phyloP scores from a whole-genome alignment of 2,113 vertebrate species.

The Nothoprocta perdicaria region DNA sequence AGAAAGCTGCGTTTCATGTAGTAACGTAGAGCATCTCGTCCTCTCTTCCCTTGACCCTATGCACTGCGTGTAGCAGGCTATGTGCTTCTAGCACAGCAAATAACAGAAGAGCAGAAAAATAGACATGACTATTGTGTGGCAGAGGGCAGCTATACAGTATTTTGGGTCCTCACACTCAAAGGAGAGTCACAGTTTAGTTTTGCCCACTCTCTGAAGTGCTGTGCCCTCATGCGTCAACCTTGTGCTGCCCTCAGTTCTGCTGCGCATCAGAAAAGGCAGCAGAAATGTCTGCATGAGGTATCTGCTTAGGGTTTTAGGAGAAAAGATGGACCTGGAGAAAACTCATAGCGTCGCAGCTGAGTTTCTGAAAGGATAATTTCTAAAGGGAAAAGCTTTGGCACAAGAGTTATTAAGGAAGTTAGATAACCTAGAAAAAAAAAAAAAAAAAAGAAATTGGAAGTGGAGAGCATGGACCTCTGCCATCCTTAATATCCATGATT shows the following conservation, averaged over 20 bases:
- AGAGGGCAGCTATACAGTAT: background rate
- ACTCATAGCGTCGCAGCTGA: background rate
- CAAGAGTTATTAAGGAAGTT: slow-evolving; percentile 19
- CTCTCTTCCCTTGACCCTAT: background rate
- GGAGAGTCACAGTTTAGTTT: background rate
- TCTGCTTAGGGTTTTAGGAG: background rate
- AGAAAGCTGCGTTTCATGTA: background rate
- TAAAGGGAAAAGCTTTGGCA: slow-evolving; percentile 25
- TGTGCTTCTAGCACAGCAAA: background rate
- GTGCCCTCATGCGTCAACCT: background rate
- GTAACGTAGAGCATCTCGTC: background rate
- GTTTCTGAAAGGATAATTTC: slow-evolving; percentile 54
- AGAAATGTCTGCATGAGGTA: background rate
- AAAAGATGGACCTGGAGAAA: background rate
- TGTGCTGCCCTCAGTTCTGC: background rate
- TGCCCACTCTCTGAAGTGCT: background rate
- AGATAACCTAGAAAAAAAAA: background rate
- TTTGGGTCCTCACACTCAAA: background rate
- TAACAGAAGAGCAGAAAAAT: background rate
- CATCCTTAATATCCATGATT: background rate
- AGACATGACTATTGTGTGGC: background rate
- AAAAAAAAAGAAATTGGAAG: slow-evolving; percentile 19
- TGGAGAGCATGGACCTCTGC: background rate
- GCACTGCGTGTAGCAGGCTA: background rate
- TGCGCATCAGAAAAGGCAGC: background rate